Conservation (phyloP, 1,140 invertebrate species). For the Bombus pascuorum region DNA sequence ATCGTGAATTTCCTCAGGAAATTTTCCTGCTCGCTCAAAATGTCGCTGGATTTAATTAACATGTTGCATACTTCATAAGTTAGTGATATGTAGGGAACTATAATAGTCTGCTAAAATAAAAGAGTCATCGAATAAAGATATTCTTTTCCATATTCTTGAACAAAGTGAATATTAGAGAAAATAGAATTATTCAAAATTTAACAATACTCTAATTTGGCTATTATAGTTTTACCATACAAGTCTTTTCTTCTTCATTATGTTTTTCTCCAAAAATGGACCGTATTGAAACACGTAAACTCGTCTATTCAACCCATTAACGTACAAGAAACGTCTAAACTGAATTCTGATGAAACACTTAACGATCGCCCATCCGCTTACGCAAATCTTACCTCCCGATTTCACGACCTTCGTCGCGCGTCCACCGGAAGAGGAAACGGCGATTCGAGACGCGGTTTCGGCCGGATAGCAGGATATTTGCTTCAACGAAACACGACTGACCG, state of each 20-base stretch:
- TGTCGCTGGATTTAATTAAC: no score
- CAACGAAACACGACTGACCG: neutral
- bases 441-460: slow-evolving; percentile 69
- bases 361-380: slow-evolving; percentile 1
- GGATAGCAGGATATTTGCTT: slow-evolving; percentile 76
- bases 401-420: neutral
- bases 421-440: slow-evolving; percentile 75
- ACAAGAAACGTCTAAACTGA: neutral
- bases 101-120: no score
- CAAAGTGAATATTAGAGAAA: neutral
- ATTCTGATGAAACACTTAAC: neutral
- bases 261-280: neutral
- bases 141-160: neutral
- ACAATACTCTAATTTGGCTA: neutral
- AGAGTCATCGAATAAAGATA: no score
- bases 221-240: neutral
- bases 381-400: slow-evolving; percentile 1
- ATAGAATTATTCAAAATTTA: neutral
- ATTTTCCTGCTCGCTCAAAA: no score
- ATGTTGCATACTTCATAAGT: no score
- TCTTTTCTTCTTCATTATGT: neutral
- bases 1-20: no score
- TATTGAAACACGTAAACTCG: neutral
- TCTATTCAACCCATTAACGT: neutral
- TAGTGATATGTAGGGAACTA: no score